phyloP scores from a whole-genome alignment of 2,888 invertebrate genomes.

The Morinoia aosen region DNA sequence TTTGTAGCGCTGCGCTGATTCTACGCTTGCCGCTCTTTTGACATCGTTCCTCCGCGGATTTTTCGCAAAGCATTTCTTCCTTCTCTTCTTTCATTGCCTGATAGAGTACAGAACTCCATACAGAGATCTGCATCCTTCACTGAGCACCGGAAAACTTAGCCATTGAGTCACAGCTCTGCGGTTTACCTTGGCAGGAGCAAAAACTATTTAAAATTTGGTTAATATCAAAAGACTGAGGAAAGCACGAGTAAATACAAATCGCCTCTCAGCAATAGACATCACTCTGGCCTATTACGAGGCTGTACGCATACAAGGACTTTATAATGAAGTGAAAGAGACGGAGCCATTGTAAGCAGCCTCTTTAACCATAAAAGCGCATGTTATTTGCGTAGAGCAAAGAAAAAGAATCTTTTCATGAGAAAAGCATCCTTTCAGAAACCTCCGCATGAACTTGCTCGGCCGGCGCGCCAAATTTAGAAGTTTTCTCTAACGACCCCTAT shows the following conservation, averaged over 20 bases:
- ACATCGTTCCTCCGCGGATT: background rate
- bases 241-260: background rate
- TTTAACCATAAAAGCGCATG: background rate
- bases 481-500: constrained; percentile 30
- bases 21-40: background rate
- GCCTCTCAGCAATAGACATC: background rate
- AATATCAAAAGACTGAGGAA: background rate
- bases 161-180: background rate
- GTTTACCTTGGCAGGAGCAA: background rate
- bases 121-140: background rate
- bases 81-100: background rate
- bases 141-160: background rate
- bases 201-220: background rate
- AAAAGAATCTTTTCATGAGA: background rate
- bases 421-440: background rate
- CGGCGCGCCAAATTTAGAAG: constrained; percentile 19
- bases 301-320: background rate
- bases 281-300: background rate
- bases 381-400: background rate
- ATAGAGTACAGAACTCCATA: background rate
- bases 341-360: background rate
- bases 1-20: too few relatives aligned
- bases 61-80: background rate
- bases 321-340: background rate
- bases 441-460: background rate